These are phyloP conservation scores for Drosophila watanabei DNA, from an alignment of 1,140 invertebrate genomes.

Conservation along the genomic window DNA sequence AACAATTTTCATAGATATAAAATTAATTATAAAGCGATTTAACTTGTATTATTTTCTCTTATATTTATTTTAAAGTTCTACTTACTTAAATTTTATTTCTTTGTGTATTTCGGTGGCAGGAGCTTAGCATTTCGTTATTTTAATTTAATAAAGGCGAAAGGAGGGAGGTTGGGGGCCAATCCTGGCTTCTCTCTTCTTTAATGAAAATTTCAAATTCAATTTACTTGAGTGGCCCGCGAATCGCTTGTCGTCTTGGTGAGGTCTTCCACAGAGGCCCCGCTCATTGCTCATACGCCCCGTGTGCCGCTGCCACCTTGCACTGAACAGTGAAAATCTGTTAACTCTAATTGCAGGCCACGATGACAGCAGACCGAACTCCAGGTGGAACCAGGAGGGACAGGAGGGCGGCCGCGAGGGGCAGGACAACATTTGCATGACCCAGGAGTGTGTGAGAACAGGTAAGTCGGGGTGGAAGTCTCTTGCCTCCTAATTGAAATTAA, in stretches of 20 bases:
- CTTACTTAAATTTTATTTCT: background rate
- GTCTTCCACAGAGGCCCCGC: background rate
- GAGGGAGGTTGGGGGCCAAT: background rate
- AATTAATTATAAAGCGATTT: background rate
- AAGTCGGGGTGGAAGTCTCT: conserved; percentile 55
- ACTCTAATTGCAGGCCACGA: conserved; percentile 66
- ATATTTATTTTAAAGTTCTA: background rate
- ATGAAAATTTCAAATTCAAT: conserved; percentile 77
- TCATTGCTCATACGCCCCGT: conserved; percentile 38
- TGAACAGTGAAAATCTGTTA: conserved; percentile 23
- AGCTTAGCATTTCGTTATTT: conserved; percentile 50
- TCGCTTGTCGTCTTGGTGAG: conserved; percentile 18
- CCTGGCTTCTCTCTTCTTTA: conserved; percentile 31
- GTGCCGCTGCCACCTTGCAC: background rate
- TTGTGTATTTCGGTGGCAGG: background rate
- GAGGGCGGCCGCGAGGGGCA: conserved; percentile 7
- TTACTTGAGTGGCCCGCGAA: conserved; percentile 68
- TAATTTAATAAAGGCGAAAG: conserved; percentile 47
- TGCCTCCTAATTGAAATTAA: conserved; percentile 8
- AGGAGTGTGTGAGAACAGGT: conserved; percentile 91
- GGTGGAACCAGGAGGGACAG: conserved; percentile 21
- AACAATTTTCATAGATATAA: background rate
- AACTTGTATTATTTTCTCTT: background rate
- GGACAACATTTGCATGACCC: conserved; percentile 88
- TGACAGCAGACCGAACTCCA: conserved; percentile 36